Percentiles rank a stretch among this genome's conserved stretches.
phyloP scores from a whole-genome alignment of 1,140 invertebrate genomes.

The Venustaconcha ellipsiformis region DNA sequence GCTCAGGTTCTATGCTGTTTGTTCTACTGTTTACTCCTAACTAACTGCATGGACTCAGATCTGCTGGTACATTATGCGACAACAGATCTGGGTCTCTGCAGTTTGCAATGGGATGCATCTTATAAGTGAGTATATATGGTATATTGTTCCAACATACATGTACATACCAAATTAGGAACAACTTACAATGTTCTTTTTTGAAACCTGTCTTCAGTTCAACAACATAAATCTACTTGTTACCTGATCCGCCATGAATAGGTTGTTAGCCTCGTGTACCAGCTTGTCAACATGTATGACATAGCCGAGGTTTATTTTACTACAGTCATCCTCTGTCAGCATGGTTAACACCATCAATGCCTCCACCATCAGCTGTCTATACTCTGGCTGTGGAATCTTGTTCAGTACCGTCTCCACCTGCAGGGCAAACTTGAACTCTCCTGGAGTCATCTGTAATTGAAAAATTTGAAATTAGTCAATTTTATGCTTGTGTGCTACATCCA shows the following conservation, averaged over 20 bases:
- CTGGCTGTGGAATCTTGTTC: conserved; percentile 97
- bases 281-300: conserved; percentile 87
- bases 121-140: too few species aligned
- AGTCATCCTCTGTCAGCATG: conserved; percentile 75
- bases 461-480: not conserved
- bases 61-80: too few species aligned
- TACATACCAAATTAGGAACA: too few species aligned
- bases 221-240: conserved; percentile 68
- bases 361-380: conserved; percentile 97
- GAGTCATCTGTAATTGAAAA: conserved; percentile 82
- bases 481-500: not conserved
- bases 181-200: too few species aligned
- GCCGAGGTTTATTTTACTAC: conserved; percentile 83
- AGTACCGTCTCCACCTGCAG: conserved; percentile 97
- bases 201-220: too few species aligned
- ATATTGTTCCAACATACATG: too few species aligned
- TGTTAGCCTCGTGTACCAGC: conserved; percentile 93
- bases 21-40: too few species aligned
- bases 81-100: too few species aligned
- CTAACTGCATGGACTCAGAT: too few species aligned
- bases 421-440: conserved; percentile 98
- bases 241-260: conserved; percentile 96
- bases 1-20: too few species aligned
- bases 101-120: too few species aligned
- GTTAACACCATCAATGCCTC: conserved; percentile 98